Base-by-base conservation (phyloP, 2,113 vertebrate genomes). In the Carassius auratus region DNA sequence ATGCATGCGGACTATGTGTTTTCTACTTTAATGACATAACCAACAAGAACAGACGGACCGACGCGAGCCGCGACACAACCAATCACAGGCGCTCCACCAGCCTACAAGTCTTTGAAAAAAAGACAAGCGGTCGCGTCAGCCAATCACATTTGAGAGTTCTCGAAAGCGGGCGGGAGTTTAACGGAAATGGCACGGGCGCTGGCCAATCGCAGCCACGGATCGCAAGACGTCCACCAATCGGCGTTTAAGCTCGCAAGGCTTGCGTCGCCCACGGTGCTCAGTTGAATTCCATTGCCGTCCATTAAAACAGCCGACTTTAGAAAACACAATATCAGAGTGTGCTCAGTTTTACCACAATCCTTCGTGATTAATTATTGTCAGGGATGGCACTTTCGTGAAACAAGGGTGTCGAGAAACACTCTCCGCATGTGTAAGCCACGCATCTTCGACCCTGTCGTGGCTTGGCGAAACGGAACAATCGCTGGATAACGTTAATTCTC, bases 241-340 rank as follows among this genome's bases (percentile, higher is more conserved):
- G 80, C 23, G n/a, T 45, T 50, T 86, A 86, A 87, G 61, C 76
- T 86, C 90, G 93, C 77, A 90, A 92, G 93, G 62, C 89, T 91
- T 88, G 15, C 81, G 38, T 81, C 84, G 83, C 84, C 90, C 90
- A 83, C 90, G 76, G 91, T 92, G 88, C 89, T 90, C 92, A 89
- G 92, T 93, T 92, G 92, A 95, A 95, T 94, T 95, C 93, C 93
- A 91, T 89, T 89, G 94, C 94, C 93, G 93, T 94, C 90, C 92
- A 94, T 94, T 91, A 93, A 93, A 93, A 93, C 91, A 88, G 86
- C 80, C 71, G 90, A 93, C 92, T 94, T 94, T 87, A 85, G 83
- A 84, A 86, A 93, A 93, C 90, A 90, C 91, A 88, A 90, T 91
- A 92, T 90, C 89, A 66, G 89, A 77, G 86, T 85, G 80, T 87